Percentiles rank a stretch among this genome's conserved stretches.
Evolutionary conservation across 2,113 vertebrate genomes (phyloP).

Genomic region (Elephas maximus): DNA sequence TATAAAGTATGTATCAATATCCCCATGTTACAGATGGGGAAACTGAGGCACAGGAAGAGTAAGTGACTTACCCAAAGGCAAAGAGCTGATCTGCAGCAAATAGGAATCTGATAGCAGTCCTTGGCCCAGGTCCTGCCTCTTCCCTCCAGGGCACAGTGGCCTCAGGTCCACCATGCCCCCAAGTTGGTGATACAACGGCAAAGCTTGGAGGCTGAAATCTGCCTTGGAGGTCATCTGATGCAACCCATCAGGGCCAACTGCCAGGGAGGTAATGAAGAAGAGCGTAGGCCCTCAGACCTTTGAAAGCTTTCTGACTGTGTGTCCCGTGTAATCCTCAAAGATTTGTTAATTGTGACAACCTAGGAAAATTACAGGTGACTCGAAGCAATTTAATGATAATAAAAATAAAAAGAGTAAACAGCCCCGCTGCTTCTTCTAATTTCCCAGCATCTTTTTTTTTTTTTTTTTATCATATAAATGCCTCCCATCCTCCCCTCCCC

Average conservation of each 20-base stretch:
- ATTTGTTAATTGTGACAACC: constrained; percentile 85
- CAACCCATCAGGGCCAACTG: neutral
- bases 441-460: constrained; percentile 77
- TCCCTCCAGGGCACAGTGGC: neutral
- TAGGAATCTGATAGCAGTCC: neutral
- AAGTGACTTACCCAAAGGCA: neutral
- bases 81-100: neutral
- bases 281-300: neutral
- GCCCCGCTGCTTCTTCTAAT: constrained; percentile 83
- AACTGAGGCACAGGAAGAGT: neutral
- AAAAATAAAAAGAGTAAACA: constrained; percentile 88
- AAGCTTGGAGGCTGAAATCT: neutral
- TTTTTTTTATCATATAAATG: constrained; percentile 80
- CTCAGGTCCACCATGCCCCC: neutral
- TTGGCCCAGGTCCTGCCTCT: neutral
- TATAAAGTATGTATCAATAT: neutral
- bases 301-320: constrained; percentile 41
- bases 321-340: constrained; percentile 73
- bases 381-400: constrained; percentile 89
- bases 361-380: constrained; percentile 88
- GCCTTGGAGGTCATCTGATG: neutral
- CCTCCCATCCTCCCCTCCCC: constrained; percentile 44
- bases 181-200: neutral
- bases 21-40: neutral
- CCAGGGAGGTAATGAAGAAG: constrained; percentile 35